These are phyloP conservation scores for Bruchidius siliquastri DNA, from an alignment of 2,888 invertebrate genomes.

Conservation along the genomic window DNA sequence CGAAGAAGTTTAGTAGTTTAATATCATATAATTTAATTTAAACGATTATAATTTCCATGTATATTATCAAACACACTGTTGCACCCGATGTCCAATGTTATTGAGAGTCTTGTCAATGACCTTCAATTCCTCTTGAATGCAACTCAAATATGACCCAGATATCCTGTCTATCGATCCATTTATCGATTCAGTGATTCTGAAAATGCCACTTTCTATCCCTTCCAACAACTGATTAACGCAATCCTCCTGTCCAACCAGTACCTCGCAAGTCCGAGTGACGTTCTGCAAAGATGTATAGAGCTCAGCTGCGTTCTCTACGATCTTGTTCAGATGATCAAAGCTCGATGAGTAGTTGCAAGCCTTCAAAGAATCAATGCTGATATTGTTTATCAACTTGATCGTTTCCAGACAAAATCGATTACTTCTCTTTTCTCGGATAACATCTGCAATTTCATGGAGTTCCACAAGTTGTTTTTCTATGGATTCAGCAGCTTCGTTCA, in stretches of 20 bases:
- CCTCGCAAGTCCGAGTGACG: not conserved
- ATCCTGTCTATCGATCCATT: not conserved
- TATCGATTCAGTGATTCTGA: not conserved
- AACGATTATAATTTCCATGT: no score
- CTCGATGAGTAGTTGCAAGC: not conserved
- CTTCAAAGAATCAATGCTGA: not conserved
- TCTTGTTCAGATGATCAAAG: not conserved
- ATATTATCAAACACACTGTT: not conserved
- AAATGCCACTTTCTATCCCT: not conserved
- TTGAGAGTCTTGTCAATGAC: not conserved
- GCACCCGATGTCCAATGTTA: not conserved
- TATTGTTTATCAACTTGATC: not conserved
- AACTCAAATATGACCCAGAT: not conserved
- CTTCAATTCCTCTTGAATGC: not conserved
- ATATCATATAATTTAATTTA: no score
- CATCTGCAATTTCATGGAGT: not conserved
- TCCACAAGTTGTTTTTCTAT: not conserved
- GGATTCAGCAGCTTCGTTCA: not conserved
- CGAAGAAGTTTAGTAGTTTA: no score
- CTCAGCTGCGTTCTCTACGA: not conserved
- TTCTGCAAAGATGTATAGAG: not conserved
- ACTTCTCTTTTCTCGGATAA: not conserved
- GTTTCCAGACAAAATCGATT: not conserved
- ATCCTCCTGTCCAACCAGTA: not conserved
- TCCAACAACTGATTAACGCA: not conserved